Evolutionary conservation across 2,113 vertebrate genomes (phyloP).

Genomic region (Tylochromis polylepis): DNA sequence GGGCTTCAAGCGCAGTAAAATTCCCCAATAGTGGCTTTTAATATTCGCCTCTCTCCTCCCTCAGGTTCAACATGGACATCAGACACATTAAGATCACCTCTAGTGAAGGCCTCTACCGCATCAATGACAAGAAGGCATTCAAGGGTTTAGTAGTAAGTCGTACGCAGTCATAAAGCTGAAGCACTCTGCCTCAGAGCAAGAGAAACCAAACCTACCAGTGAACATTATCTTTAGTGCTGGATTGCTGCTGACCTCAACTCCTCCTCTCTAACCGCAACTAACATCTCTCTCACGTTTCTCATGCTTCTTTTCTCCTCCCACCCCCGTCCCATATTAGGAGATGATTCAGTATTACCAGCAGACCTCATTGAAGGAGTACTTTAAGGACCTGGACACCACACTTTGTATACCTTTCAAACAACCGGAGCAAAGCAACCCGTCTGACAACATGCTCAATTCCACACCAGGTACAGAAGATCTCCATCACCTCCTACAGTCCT

Average conservation of each 20-base stretch:
- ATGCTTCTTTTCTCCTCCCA: neutral
- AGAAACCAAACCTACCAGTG: neutral
- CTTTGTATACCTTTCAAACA: conserved; percentile 83
- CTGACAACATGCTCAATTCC: conserved; percentile 21
- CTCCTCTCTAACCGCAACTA: neutral
- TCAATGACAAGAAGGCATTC: conserved; percentile 92
- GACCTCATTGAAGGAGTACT: conserved; percentile 88
- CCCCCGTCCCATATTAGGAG: conserved; percentile 70
- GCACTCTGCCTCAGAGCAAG: neutral
- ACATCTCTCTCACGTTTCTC: neutral
- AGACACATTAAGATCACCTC: conserved; percentile 90
- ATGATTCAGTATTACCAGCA: conserved; percentile 86
- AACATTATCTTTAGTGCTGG: neutral
- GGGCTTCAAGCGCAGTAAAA: neutral
- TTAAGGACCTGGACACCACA: conserved; percentile 83
- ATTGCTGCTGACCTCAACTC: neutral
- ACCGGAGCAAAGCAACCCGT: conserved; percentile 68
- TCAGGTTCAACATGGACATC: conserved; percentile 84
- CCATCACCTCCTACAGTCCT: neutral
- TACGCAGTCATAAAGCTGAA: too few species aligned
- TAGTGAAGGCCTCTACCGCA: conserved; percentile 81
- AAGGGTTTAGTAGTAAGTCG: conserved; percentile 80
- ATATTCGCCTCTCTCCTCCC: neutral
- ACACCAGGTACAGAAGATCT: conserved; percentile 59
- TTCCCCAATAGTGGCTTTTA: neutral